A percentile compares a stretch with the other conserved stretches of the same genome.
Conservation (phyloP, 2,113 vertebrate genomes). For the Tympanuchus pallidicinctus region DNA sequence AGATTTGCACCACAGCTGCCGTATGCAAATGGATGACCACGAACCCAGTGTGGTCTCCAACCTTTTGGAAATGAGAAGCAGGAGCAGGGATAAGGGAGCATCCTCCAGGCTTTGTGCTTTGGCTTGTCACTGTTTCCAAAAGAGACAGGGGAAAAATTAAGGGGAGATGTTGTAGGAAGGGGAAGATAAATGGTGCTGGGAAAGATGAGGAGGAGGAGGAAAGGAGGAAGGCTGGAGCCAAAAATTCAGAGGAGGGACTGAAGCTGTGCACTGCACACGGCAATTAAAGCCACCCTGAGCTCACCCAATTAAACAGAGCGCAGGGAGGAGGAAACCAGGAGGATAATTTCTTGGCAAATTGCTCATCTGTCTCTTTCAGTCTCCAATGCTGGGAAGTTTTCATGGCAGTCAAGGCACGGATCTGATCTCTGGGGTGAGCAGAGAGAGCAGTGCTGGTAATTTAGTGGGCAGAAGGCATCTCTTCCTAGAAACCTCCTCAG, state of each 20-base stretch:
- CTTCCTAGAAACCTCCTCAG: background rate
- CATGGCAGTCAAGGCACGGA: background rate
- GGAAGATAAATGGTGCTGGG: background rate
- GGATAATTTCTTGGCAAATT: constrained; percentile 34
- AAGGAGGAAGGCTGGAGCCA: background rate
- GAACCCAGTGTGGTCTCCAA: fast-evolving
- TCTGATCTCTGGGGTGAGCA: background rate
- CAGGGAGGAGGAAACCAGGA: constrained; percentile 16
- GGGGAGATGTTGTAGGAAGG: background rate
- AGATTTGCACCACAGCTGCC: no score
- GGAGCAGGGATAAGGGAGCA: background rate
- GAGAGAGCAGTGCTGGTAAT: background rate
- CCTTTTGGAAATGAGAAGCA: background rate
- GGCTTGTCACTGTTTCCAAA: constrained; percentile 42
- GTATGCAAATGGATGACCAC: fast-evolving
- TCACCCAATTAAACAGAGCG: constrained; percentile 19
- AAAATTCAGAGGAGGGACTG: background rate
- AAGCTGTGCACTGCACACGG: background rate
- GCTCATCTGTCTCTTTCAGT: background rate
- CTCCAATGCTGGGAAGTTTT: background rate
- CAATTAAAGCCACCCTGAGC: constrained; percentile 44
- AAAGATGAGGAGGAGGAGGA: background rate
- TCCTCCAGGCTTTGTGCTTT: background rate
- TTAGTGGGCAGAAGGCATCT: background rate
- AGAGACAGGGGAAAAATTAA: background rate